Conservation (phyloP, 92 coral and sea anemone species). For the Porites divaricata region DNA sequence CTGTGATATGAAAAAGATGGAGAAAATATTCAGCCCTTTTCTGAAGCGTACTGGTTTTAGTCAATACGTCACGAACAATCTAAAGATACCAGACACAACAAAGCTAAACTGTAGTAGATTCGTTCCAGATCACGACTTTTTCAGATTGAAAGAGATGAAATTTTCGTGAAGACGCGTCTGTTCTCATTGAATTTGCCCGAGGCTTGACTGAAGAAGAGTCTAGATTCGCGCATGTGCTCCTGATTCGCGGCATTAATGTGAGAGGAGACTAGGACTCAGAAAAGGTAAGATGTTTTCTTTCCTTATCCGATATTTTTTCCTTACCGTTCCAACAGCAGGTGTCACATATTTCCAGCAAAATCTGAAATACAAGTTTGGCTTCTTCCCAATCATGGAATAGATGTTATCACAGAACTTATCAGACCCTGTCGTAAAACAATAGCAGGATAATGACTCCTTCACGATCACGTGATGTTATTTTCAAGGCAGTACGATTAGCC, state of each 20-base stretch:
- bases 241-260: background rate
- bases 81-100: no score
- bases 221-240: no score
- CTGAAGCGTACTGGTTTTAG: background rate
- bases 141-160: no score
- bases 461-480: no score
- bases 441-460: background rate
- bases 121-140: no score
- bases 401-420: slow-evolving; percentile 72
- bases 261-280: background rate
- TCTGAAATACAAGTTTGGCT: slow-evolving; percentile 76
- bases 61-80: no score
- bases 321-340: slow-evolving; percentile 77
- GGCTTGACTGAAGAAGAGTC: no score
- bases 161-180: no score
- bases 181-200: no score
- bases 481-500: no score
- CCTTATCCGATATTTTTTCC: background rate
- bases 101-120: no score
- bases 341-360: slow-evolving; percentile 93
- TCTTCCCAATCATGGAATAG: slow-evolving; percentile 80
- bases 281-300: no score
- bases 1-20: slow-evolving; percentile 22
- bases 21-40: background rate
- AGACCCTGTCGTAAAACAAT: slow-evolving; percentile 47